Evolutionary conservation across 2,113 vertebrate species (phyloP).

Genomic region (Pygoscelis adeliae): DNA sequence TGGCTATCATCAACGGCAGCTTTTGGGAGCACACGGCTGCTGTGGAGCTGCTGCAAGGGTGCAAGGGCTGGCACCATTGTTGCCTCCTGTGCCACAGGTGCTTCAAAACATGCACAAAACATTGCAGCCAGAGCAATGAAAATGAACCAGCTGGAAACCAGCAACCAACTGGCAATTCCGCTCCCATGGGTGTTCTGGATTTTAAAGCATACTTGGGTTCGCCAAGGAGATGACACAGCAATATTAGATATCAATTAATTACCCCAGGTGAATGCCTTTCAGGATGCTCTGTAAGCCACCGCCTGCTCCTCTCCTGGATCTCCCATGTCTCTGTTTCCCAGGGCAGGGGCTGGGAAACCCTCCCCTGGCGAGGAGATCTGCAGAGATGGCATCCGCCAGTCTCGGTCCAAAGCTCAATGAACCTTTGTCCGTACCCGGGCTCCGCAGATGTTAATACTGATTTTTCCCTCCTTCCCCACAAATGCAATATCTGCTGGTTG

Average conservation of each 20-base stretch:
- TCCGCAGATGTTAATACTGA: not conserved
- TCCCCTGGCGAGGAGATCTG: not conserved
- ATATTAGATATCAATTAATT: not conserved
- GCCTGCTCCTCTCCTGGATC: not conserved
- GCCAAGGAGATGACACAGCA: not conserved
- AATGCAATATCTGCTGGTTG: not conserved
- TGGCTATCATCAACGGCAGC: not conserved
- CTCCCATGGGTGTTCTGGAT: not conserved
- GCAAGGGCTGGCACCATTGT: not conserved
- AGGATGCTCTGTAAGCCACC: not conserved
- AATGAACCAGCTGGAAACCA: not conserved
- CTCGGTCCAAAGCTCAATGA: not conserved
- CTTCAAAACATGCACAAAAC: not conserved
- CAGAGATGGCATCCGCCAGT: not conserved
- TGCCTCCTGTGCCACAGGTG: not conserved
- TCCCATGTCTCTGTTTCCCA: not conserved
- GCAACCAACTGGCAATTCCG: not conserved
- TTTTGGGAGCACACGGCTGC: not conserved
- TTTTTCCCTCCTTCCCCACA: not conserved
- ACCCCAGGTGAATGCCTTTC: not conserved
- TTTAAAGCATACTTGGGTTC: not conserved
- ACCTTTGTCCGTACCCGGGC: not conserved
- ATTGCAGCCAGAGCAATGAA: not conserved
- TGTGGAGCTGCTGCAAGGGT: not conserved
- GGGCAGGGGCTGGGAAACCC: not conserved